Evolutionary conservation across 2,888 invertebrate species (phyloP).

Genomic region (Drosophila siamana): DNA sequence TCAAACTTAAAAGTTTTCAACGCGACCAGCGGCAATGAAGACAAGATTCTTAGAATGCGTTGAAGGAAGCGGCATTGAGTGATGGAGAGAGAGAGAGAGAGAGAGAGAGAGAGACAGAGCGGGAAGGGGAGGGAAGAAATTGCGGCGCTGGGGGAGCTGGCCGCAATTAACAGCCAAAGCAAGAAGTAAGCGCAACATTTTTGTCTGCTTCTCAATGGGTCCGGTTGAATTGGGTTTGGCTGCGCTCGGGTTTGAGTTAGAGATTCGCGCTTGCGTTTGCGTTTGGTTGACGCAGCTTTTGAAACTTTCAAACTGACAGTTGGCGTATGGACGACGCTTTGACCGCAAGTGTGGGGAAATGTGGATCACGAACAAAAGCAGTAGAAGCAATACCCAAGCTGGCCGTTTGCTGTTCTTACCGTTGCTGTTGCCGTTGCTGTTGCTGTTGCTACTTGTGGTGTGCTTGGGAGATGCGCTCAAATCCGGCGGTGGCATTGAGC

Average conservation of each 20-base stretch:
- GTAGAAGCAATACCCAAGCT: constrained; percentile 12
- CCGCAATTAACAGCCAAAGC: constrained; percentile 65
- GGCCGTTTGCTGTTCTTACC: constrained; percentile 22
- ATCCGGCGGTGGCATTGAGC: constrained; percentile 32
- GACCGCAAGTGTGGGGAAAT: constrained; percentile 60
- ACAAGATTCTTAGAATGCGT: constrained; percentile 8
- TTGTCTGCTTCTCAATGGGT: constrained; percentile 21
- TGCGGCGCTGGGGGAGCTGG: constrained; percentile 3
- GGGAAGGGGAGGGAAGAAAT: too few relatives aligned
- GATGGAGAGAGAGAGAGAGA: too few relatives aligned
- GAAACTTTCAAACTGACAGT: constrained; percentile 55
- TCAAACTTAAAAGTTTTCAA: constrained; percentile 39
- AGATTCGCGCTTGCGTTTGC: background rate
- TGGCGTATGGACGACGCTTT: constrained; percentile 60
- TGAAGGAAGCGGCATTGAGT: background rate
- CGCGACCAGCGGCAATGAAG: background rate
- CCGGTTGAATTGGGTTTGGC: background rate
- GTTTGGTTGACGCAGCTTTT: constrained; percentile 24
- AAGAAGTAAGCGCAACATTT: constrained; percentile 40
- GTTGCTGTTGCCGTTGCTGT: constrained; percentile 9
- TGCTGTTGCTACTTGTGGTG: constrained; percentile 4
- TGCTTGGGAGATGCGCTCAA: constrained; percentile 44
- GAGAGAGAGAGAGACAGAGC: too few relatives aligned
- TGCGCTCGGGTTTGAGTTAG: background rate
- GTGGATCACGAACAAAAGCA: constrained; percentile 42